Base-by-base conservation (phyloP, 1,140 invertebrate species). In the Aplysia californica region DNA sequence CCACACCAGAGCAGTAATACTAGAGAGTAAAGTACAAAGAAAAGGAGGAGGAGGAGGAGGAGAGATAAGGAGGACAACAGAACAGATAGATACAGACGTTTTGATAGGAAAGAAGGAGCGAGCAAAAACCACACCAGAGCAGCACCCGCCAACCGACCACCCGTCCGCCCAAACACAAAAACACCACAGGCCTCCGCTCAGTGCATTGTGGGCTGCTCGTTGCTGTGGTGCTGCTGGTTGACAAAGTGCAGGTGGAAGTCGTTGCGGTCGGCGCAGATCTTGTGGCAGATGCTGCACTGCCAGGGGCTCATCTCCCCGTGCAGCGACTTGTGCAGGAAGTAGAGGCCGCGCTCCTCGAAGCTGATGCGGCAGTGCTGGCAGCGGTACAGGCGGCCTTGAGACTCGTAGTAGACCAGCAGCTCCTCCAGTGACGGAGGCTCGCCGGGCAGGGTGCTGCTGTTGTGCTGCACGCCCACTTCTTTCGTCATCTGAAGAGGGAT, bases 241-340 rank as follows among this genome's bases (percentile, higher is more conserved):
- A 85, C 84, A 70, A 86, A 84, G 68, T 87, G 86, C 18, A 87
- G 79, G 33, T 85, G 84, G 71, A 87, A 87, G 65, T 87, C 86
- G 71, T 87, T 87, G 33, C 83, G 82, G 73, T 87, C 84, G 2
- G 71, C 58, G 72, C 84, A 87, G 41, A 83, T 76, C 73, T 82
- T 86, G 69, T 85, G 80, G 74, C 86, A 87, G 61, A 87, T 85
- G 74, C 81, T 83, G 78, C 86, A 87, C 50, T 86, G 80, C 86
- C 86, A 87, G 1, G 86, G 86, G 68, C 82, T 87, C 36, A 71
- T 44, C 18, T 80, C 59, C 21, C 82, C 81, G 44, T 87, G 86
- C 59, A 87, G 78, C 4, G 86, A 86, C 55, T 80, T 80, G 78
- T 87, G 86, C 58, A 87, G 80, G 70, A 86, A 85, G 70, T 82